phyloP scores from a whole-genome alignment of 2,113 vertebrate species.

The Pao palembangensis region DNA sequence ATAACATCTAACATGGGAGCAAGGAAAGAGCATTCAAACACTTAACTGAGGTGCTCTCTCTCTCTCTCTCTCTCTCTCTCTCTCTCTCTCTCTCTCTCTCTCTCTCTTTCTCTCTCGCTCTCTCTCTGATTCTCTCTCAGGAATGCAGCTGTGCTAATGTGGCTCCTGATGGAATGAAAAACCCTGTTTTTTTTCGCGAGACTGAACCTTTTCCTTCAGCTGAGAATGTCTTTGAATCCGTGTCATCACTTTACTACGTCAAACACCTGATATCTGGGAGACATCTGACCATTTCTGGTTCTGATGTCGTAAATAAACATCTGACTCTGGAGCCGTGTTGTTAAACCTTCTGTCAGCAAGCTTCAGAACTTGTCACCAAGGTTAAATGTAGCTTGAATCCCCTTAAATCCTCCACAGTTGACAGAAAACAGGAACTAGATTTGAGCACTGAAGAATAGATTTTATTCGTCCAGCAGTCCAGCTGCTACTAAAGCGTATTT shows the following conservation, averaged over 20 bases:
- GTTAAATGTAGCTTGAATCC: not conserved
- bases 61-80: slow-evolving; percentile 1
- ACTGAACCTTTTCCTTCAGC: not conserved
- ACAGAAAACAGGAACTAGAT: not conserved
- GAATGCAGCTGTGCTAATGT: not conserved
- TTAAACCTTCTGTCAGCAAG: no score
- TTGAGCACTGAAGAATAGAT: not conserved
- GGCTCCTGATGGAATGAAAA: not conserved
- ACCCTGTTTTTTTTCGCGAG: not conserved
- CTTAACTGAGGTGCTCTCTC: not conserved
- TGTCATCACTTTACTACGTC: no score
- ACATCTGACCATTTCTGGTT: no score
- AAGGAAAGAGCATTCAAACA: slow-evolving; percentile 5
- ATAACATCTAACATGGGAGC: not conserved
- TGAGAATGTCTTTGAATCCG: not conserved
- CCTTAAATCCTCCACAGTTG: not conserved
- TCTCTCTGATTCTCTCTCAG: not conserved
- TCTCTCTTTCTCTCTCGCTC: no score
- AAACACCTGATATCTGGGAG: no score
- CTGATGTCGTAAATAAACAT: no score
- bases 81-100: no score
- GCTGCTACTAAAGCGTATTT: slow-evolving; percentile 35
- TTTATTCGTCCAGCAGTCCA: slow-evolving; percentile 57
- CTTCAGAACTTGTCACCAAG: not conserved
- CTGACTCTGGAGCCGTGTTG: no score